These are phyloP conservation scores for Drosophila mimica DNA, from an alignment of 2,888 invertebrate species.

Conservation along the genomic window DNA sequence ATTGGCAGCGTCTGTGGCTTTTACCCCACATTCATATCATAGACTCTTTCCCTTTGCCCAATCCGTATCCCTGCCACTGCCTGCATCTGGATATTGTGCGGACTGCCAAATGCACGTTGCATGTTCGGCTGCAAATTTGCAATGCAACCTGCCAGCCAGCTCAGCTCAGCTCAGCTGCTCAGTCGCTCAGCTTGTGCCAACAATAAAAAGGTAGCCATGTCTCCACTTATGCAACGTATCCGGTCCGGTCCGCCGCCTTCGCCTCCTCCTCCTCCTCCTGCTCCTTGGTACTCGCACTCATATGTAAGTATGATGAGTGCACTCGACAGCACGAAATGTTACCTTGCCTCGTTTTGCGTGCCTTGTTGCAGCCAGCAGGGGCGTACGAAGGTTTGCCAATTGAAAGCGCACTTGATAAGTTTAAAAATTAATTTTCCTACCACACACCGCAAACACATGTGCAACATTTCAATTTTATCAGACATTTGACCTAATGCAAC, in stretches of 20 bases:
- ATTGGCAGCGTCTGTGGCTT: constrained; percentile 78
- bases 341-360: constrained; percentile 35
- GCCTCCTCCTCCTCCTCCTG: neutral
- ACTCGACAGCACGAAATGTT: constrained; percentile 72
- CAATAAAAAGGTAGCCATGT: constrained; percentile 66
- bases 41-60: constrained; percentile 1
- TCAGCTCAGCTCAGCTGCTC: constrained; percentile 23
- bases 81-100: constrained; percentile 68
- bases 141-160: constrained; percentile 69
- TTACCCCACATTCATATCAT: constrained; percentile 19
- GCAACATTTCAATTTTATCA: constrained; percentile 58
- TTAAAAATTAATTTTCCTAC: constrained; percentile 54
- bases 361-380: neutral
- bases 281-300: constrained; percentile 6
- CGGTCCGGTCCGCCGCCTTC: constrained; percentile 16
- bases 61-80: constrained; percentile 20
- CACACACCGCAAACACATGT: constrained; percentile 28
- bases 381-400: constrained; percentile 30
- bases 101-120: constrained; percentile 80
- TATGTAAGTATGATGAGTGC: constrained; percentile 74
- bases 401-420: constrained; percentile 55
- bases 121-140: constrained; percentile 76
- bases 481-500: constrained; percentile 57
- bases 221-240: constrained; percentile 32
- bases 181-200: constrained; percentile 42